These are phyloP conservation scores for Yponomeuta cagnagella DNA, from an alignment of 2,888 invertebrate genomes.

Conservation along the genomic window DNA sequence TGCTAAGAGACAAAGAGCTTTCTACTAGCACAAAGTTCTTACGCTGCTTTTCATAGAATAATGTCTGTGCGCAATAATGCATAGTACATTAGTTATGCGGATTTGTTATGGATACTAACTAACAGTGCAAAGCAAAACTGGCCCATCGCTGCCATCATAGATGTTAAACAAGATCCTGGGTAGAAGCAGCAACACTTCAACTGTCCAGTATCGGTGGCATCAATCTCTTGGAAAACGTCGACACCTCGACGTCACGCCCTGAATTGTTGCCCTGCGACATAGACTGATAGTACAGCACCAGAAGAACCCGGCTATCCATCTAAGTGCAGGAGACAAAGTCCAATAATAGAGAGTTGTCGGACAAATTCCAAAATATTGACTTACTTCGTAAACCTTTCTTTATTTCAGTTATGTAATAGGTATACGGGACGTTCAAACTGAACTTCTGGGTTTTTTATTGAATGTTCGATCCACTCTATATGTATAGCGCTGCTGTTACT, in stretches of 20 bases:
- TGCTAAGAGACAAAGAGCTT: too few relatives aligned
- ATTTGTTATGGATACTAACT: too few relatives aligned
- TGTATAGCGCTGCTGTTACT: conserved; percentile 12
- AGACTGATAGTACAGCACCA: not conserved
- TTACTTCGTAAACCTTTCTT: not conserved
- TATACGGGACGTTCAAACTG: not conserved
- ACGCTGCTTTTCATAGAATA: too few relatives aligned
- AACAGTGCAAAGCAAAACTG: too few relatives aligned
- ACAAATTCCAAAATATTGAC: too few relatives aligned
- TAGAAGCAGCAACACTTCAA: conserved; percentile 12
- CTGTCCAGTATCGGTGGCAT: conserved; percentile 32
- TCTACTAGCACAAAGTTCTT: too few relatives aligned
- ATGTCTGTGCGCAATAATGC: too few relatives aligned
- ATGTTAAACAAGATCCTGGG: not conserved
- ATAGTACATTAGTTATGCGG: too few relatives aligned
- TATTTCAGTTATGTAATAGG: too few relatives aligned
- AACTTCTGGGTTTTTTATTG: not conserved
- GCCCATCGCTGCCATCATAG: not conserved
- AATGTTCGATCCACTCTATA: conserved; percentile 2
- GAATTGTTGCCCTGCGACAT: conserved; percentile 8
- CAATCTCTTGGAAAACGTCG: conserved; percentile 34
- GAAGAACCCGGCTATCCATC: not conserved
- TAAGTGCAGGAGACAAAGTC: not conserved
- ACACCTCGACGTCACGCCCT: conserved; percentile 28
- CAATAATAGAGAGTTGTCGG: too few relatives aligned